Conservation (phyloP, 2,888 invertebrate species). For the Limnephilus auricula region DNA sequence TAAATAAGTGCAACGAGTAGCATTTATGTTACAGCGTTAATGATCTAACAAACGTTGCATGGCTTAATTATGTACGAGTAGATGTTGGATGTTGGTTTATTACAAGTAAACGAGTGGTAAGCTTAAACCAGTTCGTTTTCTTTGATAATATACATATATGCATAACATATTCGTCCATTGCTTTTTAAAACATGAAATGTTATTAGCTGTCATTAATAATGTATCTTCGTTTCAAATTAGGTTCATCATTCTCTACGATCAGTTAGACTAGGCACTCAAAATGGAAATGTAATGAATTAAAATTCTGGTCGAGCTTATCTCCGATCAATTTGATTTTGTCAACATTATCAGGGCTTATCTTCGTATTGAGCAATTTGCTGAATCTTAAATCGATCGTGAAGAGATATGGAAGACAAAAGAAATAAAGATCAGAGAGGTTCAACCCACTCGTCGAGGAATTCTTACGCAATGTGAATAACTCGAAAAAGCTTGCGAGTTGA, state of each 20-base stretch:
- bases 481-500: not conserved
- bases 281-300: not conserved
- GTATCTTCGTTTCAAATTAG: not conserved
- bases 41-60: constrained; percentile 30
- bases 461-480: not conserved
- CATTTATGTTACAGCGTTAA: constrained; percentile 15
- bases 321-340: not conserved
- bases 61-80: not conserved
- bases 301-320: not conserved
- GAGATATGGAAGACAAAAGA: constrained; percentile 29
- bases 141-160: not conserved
- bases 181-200: not conserved
- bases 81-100: not conserved
- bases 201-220: not conserved
- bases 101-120: not conserved
- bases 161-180: not conserved
- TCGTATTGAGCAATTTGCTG: constrained; percentile 33
- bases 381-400: constrained; percentile 28
- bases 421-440: constrained; percentile 11
- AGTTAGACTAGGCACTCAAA: not conserved
- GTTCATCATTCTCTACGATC: not conserved
- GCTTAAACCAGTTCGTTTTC: not conserved
- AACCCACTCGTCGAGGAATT: constrained; percentile 7
- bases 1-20: constrained; percentile 18
- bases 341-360: not conserved